A percentile compares a stretch with the other conserved stretches of the same genome.
These are phyloP conservation scores for Poeciliopsis presidionis DNA, from an alignment of 2,797 vertebrate genomes.

Conservation along the genomic window DNA sequence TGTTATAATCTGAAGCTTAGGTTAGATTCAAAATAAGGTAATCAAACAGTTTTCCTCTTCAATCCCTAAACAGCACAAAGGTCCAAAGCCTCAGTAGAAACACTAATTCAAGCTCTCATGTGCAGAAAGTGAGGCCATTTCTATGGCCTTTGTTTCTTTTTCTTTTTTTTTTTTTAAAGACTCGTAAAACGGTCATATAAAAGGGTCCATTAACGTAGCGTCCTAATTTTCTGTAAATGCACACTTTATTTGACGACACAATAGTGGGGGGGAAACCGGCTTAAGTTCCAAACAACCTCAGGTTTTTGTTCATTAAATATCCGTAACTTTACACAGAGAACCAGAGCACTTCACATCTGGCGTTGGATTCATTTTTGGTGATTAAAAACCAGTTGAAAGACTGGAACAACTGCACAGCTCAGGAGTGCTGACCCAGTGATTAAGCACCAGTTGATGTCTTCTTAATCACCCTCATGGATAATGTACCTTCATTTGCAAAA, in stretches of 20 bases:
- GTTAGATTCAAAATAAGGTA: background rate
- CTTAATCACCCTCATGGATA: conserved; percentile 24
- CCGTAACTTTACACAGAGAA: background rate
- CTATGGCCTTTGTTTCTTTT: background rate
- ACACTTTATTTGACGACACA: background rate
- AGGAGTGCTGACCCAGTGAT: background rate
- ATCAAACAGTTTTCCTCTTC: background rate
- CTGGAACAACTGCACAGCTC: background rate
- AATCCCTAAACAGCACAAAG: background rate
- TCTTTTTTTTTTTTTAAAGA: background rate
- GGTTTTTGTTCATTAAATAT: background rate
- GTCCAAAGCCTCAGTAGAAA: background rate
- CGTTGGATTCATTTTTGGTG: background rate
- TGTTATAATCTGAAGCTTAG: background rate
- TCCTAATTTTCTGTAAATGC: background rate
- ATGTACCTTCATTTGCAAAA: conserved; percentile 1
- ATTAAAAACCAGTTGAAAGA: background rate
- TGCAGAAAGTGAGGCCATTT: background rate
- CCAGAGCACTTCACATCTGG: background rate
- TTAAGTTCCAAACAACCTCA: background rate
- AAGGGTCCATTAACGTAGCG: background rate
- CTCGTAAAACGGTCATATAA: background rate
- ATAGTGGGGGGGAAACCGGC: background rate
- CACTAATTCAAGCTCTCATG: background rate
- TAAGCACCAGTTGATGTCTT: conserved; percentile 6